phyloP scores from a whole-genome alignment of 2,888 invertebrate genomes.

The Polydrusus cervinus region DNA sequence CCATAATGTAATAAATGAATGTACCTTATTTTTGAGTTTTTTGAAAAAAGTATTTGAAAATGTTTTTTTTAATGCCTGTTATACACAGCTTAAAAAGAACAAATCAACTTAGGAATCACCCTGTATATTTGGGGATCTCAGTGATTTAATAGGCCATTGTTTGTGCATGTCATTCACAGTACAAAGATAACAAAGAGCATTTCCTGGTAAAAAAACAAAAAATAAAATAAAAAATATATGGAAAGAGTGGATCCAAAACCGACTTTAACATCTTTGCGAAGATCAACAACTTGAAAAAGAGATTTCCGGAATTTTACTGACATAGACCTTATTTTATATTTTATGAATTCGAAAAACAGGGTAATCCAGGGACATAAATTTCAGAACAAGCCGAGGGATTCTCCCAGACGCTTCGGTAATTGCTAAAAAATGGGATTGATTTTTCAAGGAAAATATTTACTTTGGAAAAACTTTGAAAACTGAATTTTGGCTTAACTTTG shows the following conservation, averaged over 20 bases:
- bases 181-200: no score
- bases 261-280: slow-evolving; percentile 6
- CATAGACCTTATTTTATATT: slow-evolving; percentile 21
- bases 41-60: no score
- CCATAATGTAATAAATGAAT: no score
- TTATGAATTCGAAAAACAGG: slow-evolving; percentile 17
- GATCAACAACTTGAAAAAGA: slow-evolving; percentile 12
- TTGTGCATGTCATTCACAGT: no score
- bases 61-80: no score
- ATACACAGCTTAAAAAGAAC: no score
- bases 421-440: slow-evolving; percentile 15
- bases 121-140: no score
- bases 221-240: slow-evolving; percentile 8
- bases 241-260: background rate
- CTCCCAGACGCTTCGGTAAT: background rate
- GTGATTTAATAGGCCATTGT: no score
- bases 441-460: slow-evolving; percentile 11
- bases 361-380: slow-evolving; percentile 9
- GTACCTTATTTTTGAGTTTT: no score
- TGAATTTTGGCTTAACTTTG: no score
- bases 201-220: background rate
- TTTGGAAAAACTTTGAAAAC: background rate
- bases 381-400: slow-evolving; percentile 10
- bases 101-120: no score
- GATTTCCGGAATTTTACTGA: slow-evolving; percentile 10